Evolutionary conservation across 1,140 invertebrate genomes (phyloP).

Genomic region (Hylaeus volcanicus): DNA sequence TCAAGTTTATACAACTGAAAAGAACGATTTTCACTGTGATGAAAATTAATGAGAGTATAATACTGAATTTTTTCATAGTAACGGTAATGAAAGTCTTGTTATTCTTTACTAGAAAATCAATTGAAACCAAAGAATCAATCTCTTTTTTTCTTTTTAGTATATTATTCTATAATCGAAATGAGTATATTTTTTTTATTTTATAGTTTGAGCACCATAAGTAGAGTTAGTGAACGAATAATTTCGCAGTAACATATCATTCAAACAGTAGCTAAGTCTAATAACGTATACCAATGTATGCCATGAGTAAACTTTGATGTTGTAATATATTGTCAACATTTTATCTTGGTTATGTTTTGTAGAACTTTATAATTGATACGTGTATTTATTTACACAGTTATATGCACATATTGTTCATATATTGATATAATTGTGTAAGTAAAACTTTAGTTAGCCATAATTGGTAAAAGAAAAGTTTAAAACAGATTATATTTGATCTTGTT

Average conservation of each 20-base stretch:
- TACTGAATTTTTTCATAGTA: conserved; percentile 18
- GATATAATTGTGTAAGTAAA: conserved; percentile 7
- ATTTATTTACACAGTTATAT: not conserved
- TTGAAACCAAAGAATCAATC: conserved; percentile 30
- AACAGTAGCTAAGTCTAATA: conserved; percentile 21
- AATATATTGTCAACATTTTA: conserved; percentile 29
- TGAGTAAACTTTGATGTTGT: conserved; percentile 28
- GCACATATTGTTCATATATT: not conserved
- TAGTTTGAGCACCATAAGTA: conserved; percentile 14
- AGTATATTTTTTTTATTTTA: not conserved
- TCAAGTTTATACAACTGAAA: not conserved
- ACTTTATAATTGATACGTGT: conserved; percentile 14
- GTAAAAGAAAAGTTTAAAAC: conserved; percentile 5
- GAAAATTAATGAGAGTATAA: conserved; percentile 24
- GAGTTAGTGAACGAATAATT: conserved; percentile 19
- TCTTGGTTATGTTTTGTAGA: conserved; percentile 29
- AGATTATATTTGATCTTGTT: not conserved
- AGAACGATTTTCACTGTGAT: conserved; percentile 19
- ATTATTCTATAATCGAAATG: not conserved
- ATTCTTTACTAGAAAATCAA: conserved; percentile 19
- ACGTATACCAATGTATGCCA: conserved; percentile 19
- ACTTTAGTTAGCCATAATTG: conserved; percentile 2
- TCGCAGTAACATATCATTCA: conserved; percentile 36
- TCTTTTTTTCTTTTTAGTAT: conserved; percentile 7
- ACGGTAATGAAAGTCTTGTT: conserved; percentile 2